These are phyloP conservation scores for Aegithalos caudatus DNA, from an alignment of 2,113 vertebrate species.

Conservation along the genomic window DNA sequence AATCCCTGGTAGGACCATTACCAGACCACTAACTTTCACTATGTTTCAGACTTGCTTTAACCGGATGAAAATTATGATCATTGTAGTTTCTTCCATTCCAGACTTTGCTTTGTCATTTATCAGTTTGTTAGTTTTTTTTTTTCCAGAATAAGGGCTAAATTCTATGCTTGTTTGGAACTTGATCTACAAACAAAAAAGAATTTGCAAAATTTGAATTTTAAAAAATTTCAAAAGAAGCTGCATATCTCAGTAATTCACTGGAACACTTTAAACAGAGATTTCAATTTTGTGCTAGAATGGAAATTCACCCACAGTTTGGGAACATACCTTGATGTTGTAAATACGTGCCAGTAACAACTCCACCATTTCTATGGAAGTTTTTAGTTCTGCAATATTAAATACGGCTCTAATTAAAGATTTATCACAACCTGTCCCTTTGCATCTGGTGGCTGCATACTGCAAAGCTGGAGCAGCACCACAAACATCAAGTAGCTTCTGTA, in stretches of 20 bases:
- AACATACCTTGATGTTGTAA: background rate
- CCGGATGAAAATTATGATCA: background rate
- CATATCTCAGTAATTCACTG: background rate
- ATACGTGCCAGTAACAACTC: background rate
- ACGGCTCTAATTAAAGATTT: slow-evolving; percentile 38
- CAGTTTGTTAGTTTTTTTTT: background rate
- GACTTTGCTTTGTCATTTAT: background rate
- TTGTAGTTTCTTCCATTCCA: background rate
- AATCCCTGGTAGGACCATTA: background rate
- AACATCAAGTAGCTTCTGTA: background rate
- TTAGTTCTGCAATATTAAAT: slow-evolving; percentile 18
- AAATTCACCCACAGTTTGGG: background rate
- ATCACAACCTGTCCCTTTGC: background rate
- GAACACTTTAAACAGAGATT: background rate
- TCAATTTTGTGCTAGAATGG: background rate
- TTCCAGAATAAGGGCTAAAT: background rate
- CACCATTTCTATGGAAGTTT: background rate
- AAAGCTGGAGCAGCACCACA: background rate
- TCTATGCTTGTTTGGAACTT: background rate
- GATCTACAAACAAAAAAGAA: background rate
- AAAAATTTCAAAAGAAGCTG: background rate
- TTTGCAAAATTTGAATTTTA: rapidly evolving
- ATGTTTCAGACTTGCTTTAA: background rate
- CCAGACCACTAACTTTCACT: background rate
- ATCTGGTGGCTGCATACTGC: background rate